These are phyloP conservation scores for Liopterus haemorrhoidalis DNA, from an alignment of 2,888 invertebrate species.

Conservation along the genomic window DNA sequence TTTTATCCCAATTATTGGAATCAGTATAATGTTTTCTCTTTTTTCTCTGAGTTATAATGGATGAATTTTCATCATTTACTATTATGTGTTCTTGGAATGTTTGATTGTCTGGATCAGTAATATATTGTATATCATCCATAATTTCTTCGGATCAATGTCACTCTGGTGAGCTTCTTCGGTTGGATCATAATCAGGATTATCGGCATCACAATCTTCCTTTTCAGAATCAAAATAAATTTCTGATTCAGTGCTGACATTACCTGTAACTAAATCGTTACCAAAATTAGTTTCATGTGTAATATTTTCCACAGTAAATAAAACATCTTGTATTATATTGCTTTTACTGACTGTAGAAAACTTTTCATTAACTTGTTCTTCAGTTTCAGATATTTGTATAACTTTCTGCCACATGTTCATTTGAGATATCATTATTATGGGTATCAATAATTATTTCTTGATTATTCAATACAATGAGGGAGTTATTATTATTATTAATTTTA, in stretches of 20 bases:
- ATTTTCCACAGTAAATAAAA: neutral
- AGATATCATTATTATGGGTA: too few relatives aligned
- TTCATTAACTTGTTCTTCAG: neutral
- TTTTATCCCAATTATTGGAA: conserved; percentile 11
- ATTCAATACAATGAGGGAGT: too few relatives aligned
- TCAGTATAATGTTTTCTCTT: neutral
- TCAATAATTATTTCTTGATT: too few relatives aligned
- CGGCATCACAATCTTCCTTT: neutral
- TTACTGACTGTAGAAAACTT: neutral
- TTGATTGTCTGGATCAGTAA: neutral
- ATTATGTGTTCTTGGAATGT: neutral
- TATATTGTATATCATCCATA: neutral
- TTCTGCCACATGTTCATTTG: too few relatives aligned
- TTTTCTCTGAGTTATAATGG: neutral
- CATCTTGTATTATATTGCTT: conserved; percentile 2
- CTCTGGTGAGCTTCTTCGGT: neutral
- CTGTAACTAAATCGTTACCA: neutral
- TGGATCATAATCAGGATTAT: conserved; percentile 1
- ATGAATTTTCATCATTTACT: neutral
- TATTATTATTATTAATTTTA: too few relatives aligned
- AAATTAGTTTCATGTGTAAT: neutral
- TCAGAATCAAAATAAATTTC: neutral
- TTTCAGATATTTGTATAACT: too few relatives aligned
- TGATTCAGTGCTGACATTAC: neutral
- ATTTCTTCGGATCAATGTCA: conserved; percentile 1